phyloP scores from a whole-genome alignment of 1,140 invertebrate genomes.

The Heliconius himera region DNA sequence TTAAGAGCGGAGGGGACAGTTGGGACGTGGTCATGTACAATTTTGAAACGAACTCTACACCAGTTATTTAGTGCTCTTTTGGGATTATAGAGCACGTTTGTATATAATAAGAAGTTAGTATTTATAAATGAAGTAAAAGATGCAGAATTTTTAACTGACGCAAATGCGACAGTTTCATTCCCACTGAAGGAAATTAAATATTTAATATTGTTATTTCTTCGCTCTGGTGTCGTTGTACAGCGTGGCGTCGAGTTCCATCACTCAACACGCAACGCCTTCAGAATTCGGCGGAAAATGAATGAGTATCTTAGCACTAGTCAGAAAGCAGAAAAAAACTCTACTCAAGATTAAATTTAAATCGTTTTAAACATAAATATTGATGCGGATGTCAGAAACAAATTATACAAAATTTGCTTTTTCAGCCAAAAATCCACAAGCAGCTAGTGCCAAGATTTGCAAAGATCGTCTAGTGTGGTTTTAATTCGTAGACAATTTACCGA shows the following conservation, averaged over 20 bases:
- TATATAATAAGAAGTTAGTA: background rate
- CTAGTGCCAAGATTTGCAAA: slow-evolving; percentile 9
- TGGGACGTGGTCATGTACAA: background rate
- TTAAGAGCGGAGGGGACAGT: slow-evolving; percentile 11
- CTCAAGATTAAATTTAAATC: background rate
- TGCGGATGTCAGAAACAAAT: slow-evolving; percentile 8
- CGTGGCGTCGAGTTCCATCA: no score
- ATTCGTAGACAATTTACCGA: slow-evolving; percentile 16
- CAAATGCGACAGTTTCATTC: no score
- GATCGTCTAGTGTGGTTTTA: slow-evolving; percentile 13
- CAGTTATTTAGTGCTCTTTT: background rate
- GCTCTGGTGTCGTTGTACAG: no score
- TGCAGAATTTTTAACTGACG: no score
- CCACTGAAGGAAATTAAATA: no score
- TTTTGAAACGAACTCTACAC: no score
- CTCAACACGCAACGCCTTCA: no score
- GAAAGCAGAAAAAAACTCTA: background rate
- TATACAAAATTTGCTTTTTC: slow-evolving; percentile 14
- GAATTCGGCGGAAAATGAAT: no score
- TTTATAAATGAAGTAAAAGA: no score
- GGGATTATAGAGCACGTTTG: background rate
- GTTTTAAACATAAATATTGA: background rate
- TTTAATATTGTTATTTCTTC: no score
- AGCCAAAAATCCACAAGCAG: background rate
- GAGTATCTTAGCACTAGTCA: no score